Evolutionary conservation across 1,140 invertebrate genomes (phyloP).

Genomic region (Ceratina japonica): DNA sequence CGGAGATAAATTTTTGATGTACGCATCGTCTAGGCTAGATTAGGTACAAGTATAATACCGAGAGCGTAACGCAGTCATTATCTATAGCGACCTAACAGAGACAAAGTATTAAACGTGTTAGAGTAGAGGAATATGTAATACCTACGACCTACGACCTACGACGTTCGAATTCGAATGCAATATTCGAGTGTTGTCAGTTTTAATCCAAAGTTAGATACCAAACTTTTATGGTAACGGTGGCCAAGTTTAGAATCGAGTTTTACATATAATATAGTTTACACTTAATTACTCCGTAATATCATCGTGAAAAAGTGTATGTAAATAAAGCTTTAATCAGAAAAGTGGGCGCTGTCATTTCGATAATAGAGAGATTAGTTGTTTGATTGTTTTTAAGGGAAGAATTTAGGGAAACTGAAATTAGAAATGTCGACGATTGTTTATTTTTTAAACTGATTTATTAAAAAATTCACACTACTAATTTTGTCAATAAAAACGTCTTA

Average conservation of each 20-base stretch:
- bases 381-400: no score
- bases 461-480: constrained; percentile 77
- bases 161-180: constrained; percentile 16
- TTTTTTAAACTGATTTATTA: constrained; percentile 75
- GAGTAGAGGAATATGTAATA: constrained; percentile 19
- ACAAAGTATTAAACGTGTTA: constrained; percentile 21
- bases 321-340: constrained; percentile 69
- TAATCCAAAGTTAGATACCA: constrained; percentile 57
- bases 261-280: constrained; percentile 67
- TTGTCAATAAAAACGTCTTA: constrained; percentile 77
- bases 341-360: not conserved
- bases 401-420: no score
- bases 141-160: not conserved
- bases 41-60: not conserved
- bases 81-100: constrained; percentile 25
- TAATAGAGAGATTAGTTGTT: not conserved
- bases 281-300: constrained; percentile 70
- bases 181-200: constrained; percentile 47
- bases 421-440: not conserved
- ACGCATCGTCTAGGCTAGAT: not conserved
- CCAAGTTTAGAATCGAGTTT: constrained; percentile 69
- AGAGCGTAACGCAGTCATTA: constrained; percentile 2
- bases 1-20: not conserved
- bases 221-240: constrained; percentile 63
- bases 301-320: constrained; percentile 67